A percentile compares a stretch with the other conserved stretches of the same genome.
Conservation (phyloP, 2,797 vertebrate genomes). For the Dromococcyx pavoninus region DNA sequence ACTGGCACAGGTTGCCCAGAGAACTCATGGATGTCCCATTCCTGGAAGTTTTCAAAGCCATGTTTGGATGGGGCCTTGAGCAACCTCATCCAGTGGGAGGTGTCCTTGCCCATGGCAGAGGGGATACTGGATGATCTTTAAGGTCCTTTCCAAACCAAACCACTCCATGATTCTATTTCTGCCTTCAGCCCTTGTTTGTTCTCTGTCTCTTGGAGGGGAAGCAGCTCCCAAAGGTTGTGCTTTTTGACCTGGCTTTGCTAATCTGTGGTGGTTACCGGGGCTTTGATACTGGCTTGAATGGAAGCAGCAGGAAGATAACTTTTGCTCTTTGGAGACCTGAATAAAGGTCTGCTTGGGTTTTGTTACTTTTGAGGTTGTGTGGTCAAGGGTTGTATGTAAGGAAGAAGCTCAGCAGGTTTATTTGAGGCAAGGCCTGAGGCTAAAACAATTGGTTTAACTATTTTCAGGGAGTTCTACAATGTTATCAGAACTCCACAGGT, state of each 20-base stretch:
- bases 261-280: neutral
- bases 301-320: neutral
- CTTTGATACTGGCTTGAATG: neutral
- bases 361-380: neutral
- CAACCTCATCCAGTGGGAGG: too few species aligned
- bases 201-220: fast-evolving
- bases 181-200: neutral
- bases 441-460: constrained; percentile 3
- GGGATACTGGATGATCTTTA: too few species aligned
- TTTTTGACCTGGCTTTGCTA: neutral
- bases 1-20: too few species aligned
- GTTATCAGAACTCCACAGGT: constrained; percentile 47
- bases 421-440: constrained; percentile 24
- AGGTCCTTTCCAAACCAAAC: too few species aligned
- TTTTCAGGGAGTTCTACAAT: neutral
- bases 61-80: too few species aligned
- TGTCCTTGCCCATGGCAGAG: too few species aligned
- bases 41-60: too few species aligned
- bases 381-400: neutral
- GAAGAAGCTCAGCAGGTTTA: constrained; percentile 48
- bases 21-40: too few species aligned
- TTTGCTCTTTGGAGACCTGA: neutral
- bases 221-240: neutral
- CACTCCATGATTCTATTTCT: neutral
- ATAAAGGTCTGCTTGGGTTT: neutral